Base-by-base conservation (phyloP, 2,113 vertebrate genomes). In the Etia nguti region DNA sequence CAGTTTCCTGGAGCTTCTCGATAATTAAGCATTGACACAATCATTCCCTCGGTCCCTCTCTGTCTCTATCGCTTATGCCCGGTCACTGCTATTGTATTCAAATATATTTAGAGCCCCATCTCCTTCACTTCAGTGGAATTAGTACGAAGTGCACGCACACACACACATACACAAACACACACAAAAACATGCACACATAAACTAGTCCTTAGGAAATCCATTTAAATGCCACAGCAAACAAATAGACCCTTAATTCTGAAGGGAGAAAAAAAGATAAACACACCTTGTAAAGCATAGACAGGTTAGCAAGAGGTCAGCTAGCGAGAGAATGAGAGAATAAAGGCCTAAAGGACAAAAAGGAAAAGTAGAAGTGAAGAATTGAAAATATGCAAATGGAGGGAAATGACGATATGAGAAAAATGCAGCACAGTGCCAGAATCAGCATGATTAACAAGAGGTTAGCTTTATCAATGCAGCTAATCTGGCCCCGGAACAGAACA, bases 371-470 rank as follows among this genome's bases (percentile, higher is more conserved):
- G 36, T 34, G 24, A 56, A 73, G 86, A 26, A 9, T 54, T 43
- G 38, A 70, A 89, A 87, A 89, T 83, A 89, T 83, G 84, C 81
- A 91, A 92, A 91, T 80, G 20, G 46, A 60, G 73, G 87, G 87
- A 56, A 85, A 75, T 54, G 46, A 60, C 43, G 56, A 86, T 84
- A 81, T 75, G 75, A 91, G 86, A 84, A 89, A 88, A 84, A 91
- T 85, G 84, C 38, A 15, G 10, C 4, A 6, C 56, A 3, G 83
- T 3, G 83, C 86, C 85, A 91, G 85, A 90, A 92, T 87, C 88
- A 90, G 92, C 90, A 43, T 82, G 90, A 94, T 94, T 93, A 95
- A 81, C 86, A 80, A n/a, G 82, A 91, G 87, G 82, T 90, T 83
- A 89, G 59, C 56, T 79, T 81, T 90, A 94, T 94, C 93, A 85